Evolutionary conservation across 1,140 invertebrate species (phyloP), one percentile per base, ranked within the genome.

Genomic region (Semibalanus balanoides): DNA sequence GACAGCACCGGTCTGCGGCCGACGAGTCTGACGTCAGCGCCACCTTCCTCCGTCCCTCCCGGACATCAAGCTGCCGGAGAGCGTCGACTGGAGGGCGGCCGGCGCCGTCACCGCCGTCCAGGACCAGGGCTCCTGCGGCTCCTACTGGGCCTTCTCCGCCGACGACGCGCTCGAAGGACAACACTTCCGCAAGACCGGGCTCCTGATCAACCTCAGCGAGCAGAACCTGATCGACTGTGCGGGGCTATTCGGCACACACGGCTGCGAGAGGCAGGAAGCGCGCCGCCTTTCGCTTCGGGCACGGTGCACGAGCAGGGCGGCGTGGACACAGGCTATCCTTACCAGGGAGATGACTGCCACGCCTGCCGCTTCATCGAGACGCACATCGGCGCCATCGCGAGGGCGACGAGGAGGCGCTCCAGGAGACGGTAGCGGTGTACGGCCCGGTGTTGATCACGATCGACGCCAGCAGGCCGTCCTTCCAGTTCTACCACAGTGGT

Each of bases 211-310:
- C 3, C 88, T 99, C 0, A 97, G 94, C 79, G 97, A 99, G 86
- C 97, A 99, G 86, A 98, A 99, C 84, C 85, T 99, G 70, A 88
- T 99, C 31, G 97, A 99, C 86, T 99, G 97, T 82, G 96, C 95
- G 0, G 80, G 81, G 0, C 88, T 88, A 76, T 96, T 93, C 82
- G 96, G 95, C 19, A 99, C 99, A 85, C 89, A 96, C 83, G 97
- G 97, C 71, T 99, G 97, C 85, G 90, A 93, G 79, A 96, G 96
- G 80, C 96, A 96, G 77, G 85, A 97, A 28, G 97, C 97, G 94
- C 94, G 97, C 85, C 87, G 91, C 79, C 93, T 93, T 74, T 96
- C 97, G 86, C 79, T 99, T 64, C 11, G 11, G 43, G 11, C 25
- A 64, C 99, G 84, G 90, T 99, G 80, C 93, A 91, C 83, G 89